Percentiles rank a stretch among this genome's conserved stretches.
These are phyloP conservation scores for Agelas oroides DNA, from an alignment of 37 sponge, comb jelly and placozoan genomes.

Conservation along the genomic window DNA sequence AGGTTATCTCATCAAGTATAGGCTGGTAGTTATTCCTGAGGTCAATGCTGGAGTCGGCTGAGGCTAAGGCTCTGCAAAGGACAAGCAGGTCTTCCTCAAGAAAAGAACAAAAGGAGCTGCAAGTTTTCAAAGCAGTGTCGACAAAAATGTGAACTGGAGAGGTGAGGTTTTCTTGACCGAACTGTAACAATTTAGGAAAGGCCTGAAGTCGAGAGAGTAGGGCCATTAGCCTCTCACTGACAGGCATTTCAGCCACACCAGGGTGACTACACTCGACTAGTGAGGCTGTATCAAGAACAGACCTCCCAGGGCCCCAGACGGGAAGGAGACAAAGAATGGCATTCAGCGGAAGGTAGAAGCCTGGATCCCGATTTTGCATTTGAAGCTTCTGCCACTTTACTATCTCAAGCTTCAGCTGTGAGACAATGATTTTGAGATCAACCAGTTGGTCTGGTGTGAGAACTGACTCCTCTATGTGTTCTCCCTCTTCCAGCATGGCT, in stretches of 20 bases:
- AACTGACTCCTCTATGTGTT: constrained; percentile 9
- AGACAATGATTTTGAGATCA: constrained; percentile 45
- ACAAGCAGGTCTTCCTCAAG: constrained; percentile 6
- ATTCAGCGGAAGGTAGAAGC: constrained; percentile 56
- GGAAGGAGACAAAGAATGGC: constrained; percentile 60
- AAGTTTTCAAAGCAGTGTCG: constrained; percentile 55
- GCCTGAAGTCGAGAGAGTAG: constrained; percentile 49
- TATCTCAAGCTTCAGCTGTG: constrained; percentile 56
- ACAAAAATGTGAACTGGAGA: constrained; percentile 19
- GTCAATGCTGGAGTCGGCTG: neutral
- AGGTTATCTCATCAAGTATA: constrained; percentile 29
- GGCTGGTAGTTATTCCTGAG: neutral
- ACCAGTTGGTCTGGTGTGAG: constrained; percentile 54
- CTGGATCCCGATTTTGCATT: constrained; percentile 39
- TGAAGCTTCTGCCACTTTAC: constrained; percentile 42
- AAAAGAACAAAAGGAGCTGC: constrained; percentile 30
- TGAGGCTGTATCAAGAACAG: neutral
- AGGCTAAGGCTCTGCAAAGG: constrained; percentile 13
- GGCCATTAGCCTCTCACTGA: constrained; percentile 18
- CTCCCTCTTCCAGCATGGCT: constrained; percentile 28
- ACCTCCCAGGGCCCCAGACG: constrained; percentile 31
- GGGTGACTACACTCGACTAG: constrained; percentile 22
- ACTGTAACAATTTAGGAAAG: constrained; percentile 11
- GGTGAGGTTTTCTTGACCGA: constrained; percentile 22
- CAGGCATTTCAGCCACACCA: constrained; percentile 28